phyloP scores from a whole-genome alignment of 2,113 vertebrate species.

The Cynopterus brachyotis region DNA sequence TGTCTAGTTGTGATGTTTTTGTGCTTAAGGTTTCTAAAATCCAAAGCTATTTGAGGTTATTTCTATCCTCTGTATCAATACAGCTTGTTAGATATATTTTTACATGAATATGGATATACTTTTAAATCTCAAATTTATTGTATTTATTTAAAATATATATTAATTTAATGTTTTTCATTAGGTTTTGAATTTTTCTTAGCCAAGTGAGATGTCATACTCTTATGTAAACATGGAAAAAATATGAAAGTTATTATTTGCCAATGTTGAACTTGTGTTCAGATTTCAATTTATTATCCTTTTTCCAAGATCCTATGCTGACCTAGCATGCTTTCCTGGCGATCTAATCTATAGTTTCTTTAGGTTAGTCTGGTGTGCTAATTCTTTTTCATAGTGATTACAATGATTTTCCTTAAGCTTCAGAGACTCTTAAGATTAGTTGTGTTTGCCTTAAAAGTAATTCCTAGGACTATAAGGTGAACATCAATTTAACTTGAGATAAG shows the following conservation, averaged over 20 bases:
- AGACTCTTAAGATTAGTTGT: neutral
- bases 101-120: neutral
- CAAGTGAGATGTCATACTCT: neutral
- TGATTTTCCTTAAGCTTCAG: neutral
- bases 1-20: neutral
- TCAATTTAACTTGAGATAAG: neutral
- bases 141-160: neutral
- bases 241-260: neutral
- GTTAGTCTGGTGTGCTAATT: neutral
- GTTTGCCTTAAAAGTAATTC: neutral
- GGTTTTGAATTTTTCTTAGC: neutral
- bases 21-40: neutral
- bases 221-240: neutral
- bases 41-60: neutral
- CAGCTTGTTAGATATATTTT: neutral
- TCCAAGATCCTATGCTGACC: neutral
- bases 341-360: neutral
- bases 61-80: neutral
- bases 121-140: neutral
- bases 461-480: neutral
- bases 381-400: neutral
- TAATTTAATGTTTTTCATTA: neutral
- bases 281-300: neutral
- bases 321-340: neutral
- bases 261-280: neutral